Conservation (phyloP, 2,113 vertebrate species). For the Eubucco bourcierii region DNA sequence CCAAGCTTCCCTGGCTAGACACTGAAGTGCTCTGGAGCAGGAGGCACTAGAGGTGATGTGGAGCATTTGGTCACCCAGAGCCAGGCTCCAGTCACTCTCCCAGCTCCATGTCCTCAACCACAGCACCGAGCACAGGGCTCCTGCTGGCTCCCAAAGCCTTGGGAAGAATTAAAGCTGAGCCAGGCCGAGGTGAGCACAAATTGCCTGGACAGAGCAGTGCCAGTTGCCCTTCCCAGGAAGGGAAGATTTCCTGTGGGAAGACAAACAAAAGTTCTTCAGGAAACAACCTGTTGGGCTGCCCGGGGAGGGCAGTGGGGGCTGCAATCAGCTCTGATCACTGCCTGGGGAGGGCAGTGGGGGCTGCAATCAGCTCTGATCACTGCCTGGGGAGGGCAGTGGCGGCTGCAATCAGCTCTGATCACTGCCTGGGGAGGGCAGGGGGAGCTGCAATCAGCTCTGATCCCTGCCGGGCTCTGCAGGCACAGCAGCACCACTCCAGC, state of each 20-base stretch:
- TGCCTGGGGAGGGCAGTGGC: not conserved
- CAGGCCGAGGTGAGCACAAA: not conserved
- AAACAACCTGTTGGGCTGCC: constrained; percentile 36
- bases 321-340: constrained; percentile 50
- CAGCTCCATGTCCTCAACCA: not conserved
- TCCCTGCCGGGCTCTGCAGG: not conserved
- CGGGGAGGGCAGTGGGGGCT: not conserved
- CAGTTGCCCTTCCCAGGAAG: constrained; percentile 50
- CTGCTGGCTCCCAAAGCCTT: accelerated
- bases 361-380: constrained; percentile 50
- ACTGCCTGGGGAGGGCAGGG: constrained; percentile 7
- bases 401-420: constrained; percentile 52
- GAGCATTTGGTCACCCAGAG: not conserved
- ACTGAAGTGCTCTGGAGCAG: not conserved
- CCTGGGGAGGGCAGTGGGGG: not conserved
- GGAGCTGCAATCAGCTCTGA: constrained; percentile 6
- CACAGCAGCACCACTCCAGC: not conserved
- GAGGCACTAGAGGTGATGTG: not conserved
- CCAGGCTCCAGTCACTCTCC: not conserved
- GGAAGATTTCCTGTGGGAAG: constrained; percentile 55
- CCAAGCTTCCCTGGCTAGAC: too few species aligned
- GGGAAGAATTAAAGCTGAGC: not conserved
- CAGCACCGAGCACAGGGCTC: not conserved
- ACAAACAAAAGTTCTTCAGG: constrained; percentile 63
- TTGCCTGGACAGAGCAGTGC: not conserved